Conservation (phyloP, 2,797 vertebrate genomes). For the Rhadinocentrus ornatus region DNA sequence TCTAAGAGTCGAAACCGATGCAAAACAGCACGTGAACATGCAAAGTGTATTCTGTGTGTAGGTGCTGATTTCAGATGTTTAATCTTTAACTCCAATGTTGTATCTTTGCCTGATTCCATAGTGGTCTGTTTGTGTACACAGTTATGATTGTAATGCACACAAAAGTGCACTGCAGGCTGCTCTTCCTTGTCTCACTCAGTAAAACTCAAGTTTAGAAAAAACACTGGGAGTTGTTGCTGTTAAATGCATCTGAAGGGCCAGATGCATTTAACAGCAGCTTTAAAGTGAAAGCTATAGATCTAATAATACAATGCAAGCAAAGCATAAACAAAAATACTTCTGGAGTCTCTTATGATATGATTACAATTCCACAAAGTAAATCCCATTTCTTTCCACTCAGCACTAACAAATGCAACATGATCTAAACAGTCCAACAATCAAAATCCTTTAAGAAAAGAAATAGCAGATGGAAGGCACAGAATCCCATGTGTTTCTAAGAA, state of each 20-base stretch:
- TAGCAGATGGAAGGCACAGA: slow-evolving; percentile 7
- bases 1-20: slow-evolving; percentile 10
- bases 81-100: slow-evolving; percentile 23
- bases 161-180: not conserved
- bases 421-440: not conserved
- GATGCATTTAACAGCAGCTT: no score
- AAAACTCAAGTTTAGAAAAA: slow-evolving; percentile 12
- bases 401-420: not conserved
- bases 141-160: not conserved
- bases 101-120: not conserved
- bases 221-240: not conserved
- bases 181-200: not conserved
- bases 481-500: slow-evolving; percentile 30
- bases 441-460: not conserved
- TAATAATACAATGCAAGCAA: not conserved
- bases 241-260: no score
- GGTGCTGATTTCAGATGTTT: slow-evolving; percentile 14
- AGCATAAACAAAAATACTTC: not conserved
- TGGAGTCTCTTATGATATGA: not conserved
- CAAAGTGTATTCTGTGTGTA: not conserved
- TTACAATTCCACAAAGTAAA: slow-evolving; percentile 5
- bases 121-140: not conserved
- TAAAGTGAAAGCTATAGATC: not conserved
- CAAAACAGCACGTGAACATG: slow-evolving; percentile 26
- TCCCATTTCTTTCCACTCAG: not conserved